Conservation (phyloP, 2,888 invertebrate genomes). For the Seira musarum region DNA sequence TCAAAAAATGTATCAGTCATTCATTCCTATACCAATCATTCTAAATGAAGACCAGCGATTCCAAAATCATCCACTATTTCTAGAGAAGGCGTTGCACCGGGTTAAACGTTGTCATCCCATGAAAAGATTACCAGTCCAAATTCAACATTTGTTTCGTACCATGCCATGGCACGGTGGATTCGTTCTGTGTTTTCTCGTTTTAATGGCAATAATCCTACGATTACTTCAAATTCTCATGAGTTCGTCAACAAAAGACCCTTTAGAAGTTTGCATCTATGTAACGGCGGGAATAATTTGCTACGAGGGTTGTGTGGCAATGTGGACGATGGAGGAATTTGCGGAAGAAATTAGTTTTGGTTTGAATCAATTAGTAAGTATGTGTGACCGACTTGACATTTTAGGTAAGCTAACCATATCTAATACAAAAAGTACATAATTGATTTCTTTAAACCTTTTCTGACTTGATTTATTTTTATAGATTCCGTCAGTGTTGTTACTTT, state of each 20-base stretch:
- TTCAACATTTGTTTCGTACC: neutral
- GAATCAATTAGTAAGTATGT: neutral
- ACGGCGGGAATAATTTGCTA: neutral
- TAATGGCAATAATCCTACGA: neutral
- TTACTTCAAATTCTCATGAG: neutral
- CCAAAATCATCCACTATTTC: neutral
- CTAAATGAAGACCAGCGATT: neutral
- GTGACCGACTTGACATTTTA: neutral
- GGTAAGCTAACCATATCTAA: neutral
- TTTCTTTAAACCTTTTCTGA: neutral
- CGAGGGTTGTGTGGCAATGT: conserved; percentile 4
- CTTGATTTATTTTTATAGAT: conserved; percentile 8
- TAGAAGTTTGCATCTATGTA: neutral
- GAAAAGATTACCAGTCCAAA: neutral
- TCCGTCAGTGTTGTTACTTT: neutral
- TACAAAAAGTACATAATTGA: neutral
- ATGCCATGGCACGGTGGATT: conserved; percentile 3
- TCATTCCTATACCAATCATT: conserved; percentile 24
- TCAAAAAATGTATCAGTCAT: conserved; percentile 5
- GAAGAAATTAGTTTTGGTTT: neutral
- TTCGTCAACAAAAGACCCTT: neutral
- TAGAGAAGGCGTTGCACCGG: neutral
- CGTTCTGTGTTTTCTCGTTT: too few relatives aligned
- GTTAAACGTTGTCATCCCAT: neutral
- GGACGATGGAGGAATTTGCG: neutral